Conservation (phyloP, 2,888 invertebrate species). For the Yponomeuta malinellus region DNA sequence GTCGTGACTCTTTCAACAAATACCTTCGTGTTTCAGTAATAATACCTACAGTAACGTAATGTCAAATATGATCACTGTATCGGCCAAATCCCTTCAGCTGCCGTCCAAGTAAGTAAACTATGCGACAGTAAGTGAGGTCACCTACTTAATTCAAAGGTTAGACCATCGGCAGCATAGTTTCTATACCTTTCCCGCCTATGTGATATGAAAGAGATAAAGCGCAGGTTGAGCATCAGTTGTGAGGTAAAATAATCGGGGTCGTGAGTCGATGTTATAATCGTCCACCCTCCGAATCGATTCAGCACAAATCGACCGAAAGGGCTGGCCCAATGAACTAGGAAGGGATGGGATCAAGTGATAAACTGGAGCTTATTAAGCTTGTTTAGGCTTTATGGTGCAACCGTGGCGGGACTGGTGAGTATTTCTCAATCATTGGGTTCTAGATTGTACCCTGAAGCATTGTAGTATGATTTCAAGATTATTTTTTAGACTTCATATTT, state of each 20-base stretch:
- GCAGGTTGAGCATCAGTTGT: background rate
- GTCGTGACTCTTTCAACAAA: no score
- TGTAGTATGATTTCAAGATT: no score
- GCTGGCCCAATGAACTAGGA: constrained; percentile 7
- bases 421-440: no score
- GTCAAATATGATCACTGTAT: background rate
- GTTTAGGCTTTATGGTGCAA: background rate
- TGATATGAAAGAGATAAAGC: background rate
- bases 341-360: background rate
- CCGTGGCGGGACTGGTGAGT: background rate
- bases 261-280: constrained; percentile 9
- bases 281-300: constrained; percentile 11
- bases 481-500: no score
- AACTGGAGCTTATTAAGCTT: background rate
- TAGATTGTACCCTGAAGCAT: no score
- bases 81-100: background rate
- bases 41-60: no score
- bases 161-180: background rate
- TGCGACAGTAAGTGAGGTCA: background rate
- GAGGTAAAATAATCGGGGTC: background rate
- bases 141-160: background rate
- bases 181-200: background rate
- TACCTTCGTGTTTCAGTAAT: no score
- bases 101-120: background rate
- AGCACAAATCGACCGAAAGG: constrained; percentile 12